Evolutionary conservation across 2,797 vertebrate species (phyloP), one percentile per base, ranked within the genome.

Genomic region (Dipus sagitta): DNA sequence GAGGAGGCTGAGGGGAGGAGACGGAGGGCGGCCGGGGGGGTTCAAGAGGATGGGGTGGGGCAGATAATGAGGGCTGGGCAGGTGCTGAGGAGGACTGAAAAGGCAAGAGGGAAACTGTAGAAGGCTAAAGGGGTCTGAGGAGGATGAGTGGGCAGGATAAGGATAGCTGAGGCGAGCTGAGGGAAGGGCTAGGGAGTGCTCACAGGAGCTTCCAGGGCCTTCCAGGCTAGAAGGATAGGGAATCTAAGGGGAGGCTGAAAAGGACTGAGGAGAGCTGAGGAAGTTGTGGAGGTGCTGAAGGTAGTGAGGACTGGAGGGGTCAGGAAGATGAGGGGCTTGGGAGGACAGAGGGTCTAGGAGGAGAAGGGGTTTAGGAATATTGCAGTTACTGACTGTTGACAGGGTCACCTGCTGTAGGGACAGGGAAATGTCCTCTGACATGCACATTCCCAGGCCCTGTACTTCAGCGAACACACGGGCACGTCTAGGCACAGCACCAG

Each of bases 401-500:
- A 18, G 62, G 71, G 65, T 24, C 62, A 1, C 17, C 12, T 0
- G 4, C 14, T 0, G 3, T 4, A n/a, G 38, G 2, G 54, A 67
- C 38, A 10, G 12, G 24, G 28, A 86, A 67, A 17, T 26, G 86
- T 86, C 92, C 90, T 64, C 80, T 70, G 70, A 47, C 2, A 65
- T 4, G 79, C 24, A 13, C 34, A 10, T 4, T 14, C 13, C 14
- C 54, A 58, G 54, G 2, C 54, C 17, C 54, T 58, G 54, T 14
- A 58, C 54, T 17, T 58, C 54, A 58, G 79, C 17, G 93, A 96
- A 87, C 78, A 77, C 23, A 12, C 74, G 83, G 54, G 28, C 34
- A 84, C 24, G 92, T n/a, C 84, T 47, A 67, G 78, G 42, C 86
- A 78, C 26, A 26, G 79, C 86, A 70, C 47, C 13, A 91, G 68